Conservation (phyloP, 1,140 invertebrate species). For the Drosophila truncata region DNA sequence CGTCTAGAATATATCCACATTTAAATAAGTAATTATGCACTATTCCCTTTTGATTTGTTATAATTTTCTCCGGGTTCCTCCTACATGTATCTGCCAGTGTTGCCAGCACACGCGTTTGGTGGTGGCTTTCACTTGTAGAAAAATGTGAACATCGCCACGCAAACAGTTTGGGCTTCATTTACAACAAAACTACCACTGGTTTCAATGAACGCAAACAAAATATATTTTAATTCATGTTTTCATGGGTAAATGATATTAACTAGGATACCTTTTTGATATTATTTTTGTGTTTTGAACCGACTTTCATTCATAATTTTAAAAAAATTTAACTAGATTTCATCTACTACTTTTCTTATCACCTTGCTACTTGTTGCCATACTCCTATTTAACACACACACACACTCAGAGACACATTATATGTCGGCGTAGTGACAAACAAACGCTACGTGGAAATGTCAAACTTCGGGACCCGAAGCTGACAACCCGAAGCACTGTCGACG, state of each 20-base stretch:
- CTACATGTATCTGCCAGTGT: constrained; percentile 40
- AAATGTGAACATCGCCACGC: constrained; percentile 63
- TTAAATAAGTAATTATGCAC: too few species aligned
- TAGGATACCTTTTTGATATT: neutral
- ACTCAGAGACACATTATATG: neutral
- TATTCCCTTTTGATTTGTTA: neutral
- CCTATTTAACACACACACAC: constrained; percentile 39
- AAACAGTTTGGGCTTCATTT: constrained; percentile 59
- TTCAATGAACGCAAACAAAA: neutral
- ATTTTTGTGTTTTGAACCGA: neutral
- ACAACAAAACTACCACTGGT: neutral
- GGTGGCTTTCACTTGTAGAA: constrained; percentile 68
- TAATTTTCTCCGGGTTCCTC: neutral
- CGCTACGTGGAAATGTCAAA: constrained; percentile 79
- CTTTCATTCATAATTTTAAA: constrained; percentile 62
- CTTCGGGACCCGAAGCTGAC: constrained; percentile 62
- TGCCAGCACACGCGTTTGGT: constrained; percentile 44
- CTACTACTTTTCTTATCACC: constrained; percentile 70
- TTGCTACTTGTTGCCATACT: constrained; percentile 74
- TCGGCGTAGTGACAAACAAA: constrained; percentile 40
- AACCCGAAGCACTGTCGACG: constrained; percentile 42
- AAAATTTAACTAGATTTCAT: constrained; percentile 2
- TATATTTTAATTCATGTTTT: neutral
- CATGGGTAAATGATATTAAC: too few species aligned
- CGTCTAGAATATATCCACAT: neutral